Conservation (phyloP, 2,797 vertebrate genomes). For the Phylloscopus collybita region DNA sequence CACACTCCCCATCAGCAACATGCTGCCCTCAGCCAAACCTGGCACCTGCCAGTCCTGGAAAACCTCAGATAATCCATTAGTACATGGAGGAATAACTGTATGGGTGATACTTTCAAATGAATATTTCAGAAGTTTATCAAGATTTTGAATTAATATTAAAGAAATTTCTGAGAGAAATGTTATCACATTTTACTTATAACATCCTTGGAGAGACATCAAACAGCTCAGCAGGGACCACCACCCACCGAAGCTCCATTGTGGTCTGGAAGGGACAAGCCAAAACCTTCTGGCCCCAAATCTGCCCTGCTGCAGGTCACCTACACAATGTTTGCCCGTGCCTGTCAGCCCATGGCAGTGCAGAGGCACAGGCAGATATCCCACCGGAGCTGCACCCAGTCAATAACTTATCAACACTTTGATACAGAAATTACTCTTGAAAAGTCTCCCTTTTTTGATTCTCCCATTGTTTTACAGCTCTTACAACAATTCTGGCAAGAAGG, state of each 20-base stretch:
- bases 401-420: background rate
- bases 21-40: no score
- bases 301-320: background rate
- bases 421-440: background rate
- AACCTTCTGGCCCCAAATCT: background rate
- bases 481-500: background rate
- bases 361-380: background rate
- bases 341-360: rapidly evolving
- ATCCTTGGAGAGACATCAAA: background rate
- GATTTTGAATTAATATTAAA: background rate
- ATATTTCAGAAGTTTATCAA: background rate
- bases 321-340: rapidly evolving
- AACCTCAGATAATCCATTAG: background rate
- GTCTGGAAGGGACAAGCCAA: background rate
- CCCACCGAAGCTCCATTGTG: rapidly evolving
- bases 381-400: background rate
- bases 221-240: background rate
- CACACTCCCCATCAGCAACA: background rate
- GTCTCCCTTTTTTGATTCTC: background rate
- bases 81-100: background rate
- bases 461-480: background rate
- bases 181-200: background rate
- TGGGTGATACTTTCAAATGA: background rate
- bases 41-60: background rate
- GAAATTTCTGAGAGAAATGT: background rate